These are phyloP conservation scores for Brachionus koreanus DNA, from an alignment of 1,140 invertebrate genomes.

Conservation along the genomic window DNA sequence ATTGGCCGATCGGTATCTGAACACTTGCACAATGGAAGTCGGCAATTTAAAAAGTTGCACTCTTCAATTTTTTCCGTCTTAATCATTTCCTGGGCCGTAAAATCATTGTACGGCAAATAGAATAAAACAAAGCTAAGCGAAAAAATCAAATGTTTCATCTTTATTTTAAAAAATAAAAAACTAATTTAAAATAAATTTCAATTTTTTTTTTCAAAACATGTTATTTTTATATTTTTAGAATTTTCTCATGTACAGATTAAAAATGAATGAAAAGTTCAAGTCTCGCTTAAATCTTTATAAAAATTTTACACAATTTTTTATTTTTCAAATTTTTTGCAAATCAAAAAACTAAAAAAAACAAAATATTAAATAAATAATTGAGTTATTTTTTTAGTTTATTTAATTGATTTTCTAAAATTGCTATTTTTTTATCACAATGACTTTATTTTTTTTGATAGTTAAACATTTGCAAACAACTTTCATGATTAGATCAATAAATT, in stretches of 20 bases:
- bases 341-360: no score
- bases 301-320: no score
- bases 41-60: slow-evolving; percentile 35
- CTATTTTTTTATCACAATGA: neutral
- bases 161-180: neutral
- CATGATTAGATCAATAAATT: neutral
- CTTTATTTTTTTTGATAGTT: neutral
- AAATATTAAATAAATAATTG: no score
- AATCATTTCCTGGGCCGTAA: slow-evolving; percentile 10
- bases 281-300: no score
- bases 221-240: neutral
- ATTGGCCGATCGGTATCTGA: neutral
- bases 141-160: neutral
- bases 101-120: neutral
- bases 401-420: neutral
- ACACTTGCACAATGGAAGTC: slow-evolving; percentile 37
- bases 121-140: neutral
- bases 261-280: neutral
- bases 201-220: neutral
- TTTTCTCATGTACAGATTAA: neutral
- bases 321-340: no score
- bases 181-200: neutral
- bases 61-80: slow-evolving; percentile 22
- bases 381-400: no score
- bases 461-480: neutral